phyloP scores from a whole-genome alignment of 2,113 vertebrate species.

The Vulpes ferrilata region DNA sequence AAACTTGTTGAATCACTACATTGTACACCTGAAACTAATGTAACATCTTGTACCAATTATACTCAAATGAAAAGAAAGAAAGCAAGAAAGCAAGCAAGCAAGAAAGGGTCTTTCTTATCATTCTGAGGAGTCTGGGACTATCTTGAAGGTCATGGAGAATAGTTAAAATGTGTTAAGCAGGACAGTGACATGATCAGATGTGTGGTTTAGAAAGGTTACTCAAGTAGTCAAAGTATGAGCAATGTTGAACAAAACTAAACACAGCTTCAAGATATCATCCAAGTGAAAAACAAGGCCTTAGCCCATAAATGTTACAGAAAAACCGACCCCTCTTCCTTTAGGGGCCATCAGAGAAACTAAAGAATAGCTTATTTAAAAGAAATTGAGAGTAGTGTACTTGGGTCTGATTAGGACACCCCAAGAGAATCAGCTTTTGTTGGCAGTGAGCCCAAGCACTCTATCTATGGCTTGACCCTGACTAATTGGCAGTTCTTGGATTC shows the following conservation, averaged over 20 bases:
- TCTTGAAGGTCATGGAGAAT: neutral
- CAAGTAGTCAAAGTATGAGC: neutral
- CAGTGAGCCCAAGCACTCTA: neutral
- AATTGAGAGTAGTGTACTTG: neutral
- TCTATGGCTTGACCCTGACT: slow-evolving; percentile 6
- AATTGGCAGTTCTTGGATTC: neutral
- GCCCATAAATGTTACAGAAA: neutral
- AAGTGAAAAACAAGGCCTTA: neutral
- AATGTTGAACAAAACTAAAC: slow-evolving; percentile 2
- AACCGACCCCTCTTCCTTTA: neutral
- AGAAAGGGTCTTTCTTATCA: neutral
- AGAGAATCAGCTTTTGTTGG: neutral
- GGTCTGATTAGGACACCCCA: neutral
- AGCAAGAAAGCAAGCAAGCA: neutral
- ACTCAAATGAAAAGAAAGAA: neutral
- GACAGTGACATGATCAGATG: neutral
- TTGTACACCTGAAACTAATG: neutral
- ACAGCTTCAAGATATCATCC: slow-evolving; percentile 25
- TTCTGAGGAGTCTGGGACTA: neutral
- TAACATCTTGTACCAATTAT: neutral
- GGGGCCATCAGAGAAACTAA: neutral
- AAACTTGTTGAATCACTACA: neutral
- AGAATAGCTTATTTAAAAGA: slow-evolving; percentile 21
- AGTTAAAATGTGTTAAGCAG: slow-evolving; percentile 42
- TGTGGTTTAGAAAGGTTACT: slow-evolving; percentile 50